Evolutionary conservation across 2,113 vertebrate genomes (phyloP).

Genomic region (Alethe castanea): DNA sequence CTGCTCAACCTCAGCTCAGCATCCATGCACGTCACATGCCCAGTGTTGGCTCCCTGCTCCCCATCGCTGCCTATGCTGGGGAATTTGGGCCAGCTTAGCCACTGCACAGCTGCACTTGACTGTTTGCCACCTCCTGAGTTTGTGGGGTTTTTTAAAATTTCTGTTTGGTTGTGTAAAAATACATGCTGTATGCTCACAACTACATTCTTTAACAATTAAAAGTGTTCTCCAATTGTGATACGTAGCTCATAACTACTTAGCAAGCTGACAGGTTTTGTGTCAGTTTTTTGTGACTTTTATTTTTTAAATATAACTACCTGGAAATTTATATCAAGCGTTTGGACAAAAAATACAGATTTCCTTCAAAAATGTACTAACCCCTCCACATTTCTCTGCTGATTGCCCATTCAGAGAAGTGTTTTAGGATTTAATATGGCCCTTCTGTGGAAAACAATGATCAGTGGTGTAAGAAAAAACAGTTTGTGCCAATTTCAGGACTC

Average conservation of each 20-base stretch:
- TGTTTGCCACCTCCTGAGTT: neutral
- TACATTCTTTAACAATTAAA: neutral
- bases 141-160: neutral
- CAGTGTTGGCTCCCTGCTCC: neutral
- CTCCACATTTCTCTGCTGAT: neutral
- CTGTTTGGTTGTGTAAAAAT: neutral
- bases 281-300: neutral
- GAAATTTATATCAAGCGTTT: neutral
- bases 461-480: neutral
- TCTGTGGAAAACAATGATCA: neutral
- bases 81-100: neutral
- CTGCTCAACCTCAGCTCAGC: neutral
- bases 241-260: neutral
- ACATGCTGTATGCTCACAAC: accelerated
- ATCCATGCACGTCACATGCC: neutral
- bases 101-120: neutral
- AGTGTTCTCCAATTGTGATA: neutral
- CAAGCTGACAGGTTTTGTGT: neutral
- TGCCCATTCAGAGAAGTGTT: neutral
- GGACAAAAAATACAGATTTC: neutral
- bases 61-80: neutral
- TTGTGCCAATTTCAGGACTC: neutral
- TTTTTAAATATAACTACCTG: neutral
- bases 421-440: neutral
- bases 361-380: neutral